Evolutionary conservation across 1,140 invertebrate species (phyloP), one percentile per base, ranked within the genome.

Genomic region (Lutraria rhynchaena): DNA sequence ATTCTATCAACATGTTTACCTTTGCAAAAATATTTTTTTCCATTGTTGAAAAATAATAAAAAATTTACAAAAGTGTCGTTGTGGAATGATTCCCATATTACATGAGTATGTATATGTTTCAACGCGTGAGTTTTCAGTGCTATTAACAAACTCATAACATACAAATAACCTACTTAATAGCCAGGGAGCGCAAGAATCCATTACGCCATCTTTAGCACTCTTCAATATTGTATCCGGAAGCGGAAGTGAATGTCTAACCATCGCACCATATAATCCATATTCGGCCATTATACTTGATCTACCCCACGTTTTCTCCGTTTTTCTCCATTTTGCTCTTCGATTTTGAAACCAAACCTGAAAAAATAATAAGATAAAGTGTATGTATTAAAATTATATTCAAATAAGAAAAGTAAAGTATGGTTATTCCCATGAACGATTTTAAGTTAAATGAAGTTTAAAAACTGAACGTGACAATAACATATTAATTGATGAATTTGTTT

Each of bases 251-350:
- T 99, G 98, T 78, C 98, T 94, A 49, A 99, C 98, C 98, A 99
- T 99, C 65, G 99, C 99, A 0, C 99, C 99, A 91, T 99, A 99
- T 0, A 99, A 94, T 0, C 99, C 99, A 90, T 99, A 99, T 93
- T 99, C 99, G 33, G 92, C 92, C 91, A 92, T 92, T 51, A 92
- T 92, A 84, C 90, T 91, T 74, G 90, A 89, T 73, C 98, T 95
- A 13, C 98, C 99, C 98, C 99, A 99, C 88, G 98, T 99, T 92
- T 99, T 99, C 93, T 99, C 98, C 27, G 98, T 99, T 92, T 99
- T 99, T 60, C 99, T 95, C 98, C 98, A 99, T 93, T 99, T 99
- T 86, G 98, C 98, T 77, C 98, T 94, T 35, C 98, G 94, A 92
- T 99, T 99, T 94, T 99, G 98, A 93, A 99, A 99, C 98, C 98